These are phyloP conservation scores for Pseudomyrmex flavicornis DNA, from an alignment of 1,140 invertebrate genomes.

Conservation along the genomic window DNA sequence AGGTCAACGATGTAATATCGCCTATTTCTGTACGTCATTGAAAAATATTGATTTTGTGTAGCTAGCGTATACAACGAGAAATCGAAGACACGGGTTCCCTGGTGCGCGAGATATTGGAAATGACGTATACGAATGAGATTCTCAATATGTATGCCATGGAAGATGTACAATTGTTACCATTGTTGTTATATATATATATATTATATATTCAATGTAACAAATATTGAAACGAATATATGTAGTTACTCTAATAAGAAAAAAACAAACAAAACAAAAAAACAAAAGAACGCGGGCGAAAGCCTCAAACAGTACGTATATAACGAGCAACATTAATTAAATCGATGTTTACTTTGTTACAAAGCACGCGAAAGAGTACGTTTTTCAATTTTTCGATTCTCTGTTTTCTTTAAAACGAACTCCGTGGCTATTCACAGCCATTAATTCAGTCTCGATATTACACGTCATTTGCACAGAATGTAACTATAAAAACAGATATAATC, in stretches of 20 bases:
- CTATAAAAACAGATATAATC: too few species aligned
- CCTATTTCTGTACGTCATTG: slow-evolving; percentile 50
- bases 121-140: slow-evolving; percentile 3
- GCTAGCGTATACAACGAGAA: slow-evolving; percentile 29
- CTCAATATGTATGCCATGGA: neutral
- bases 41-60: slow-evolving; percentile 29
- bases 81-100: slow-evolving; percentile 29
- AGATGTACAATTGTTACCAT: neutral
- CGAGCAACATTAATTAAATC: too few species aligned
- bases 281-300: neutral
- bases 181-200: neutral
- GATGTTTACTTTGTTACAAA: too few species aligned
- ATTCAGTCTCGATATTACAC: too few species aligned
- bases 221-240: neutral
- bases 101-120: slow-evolving; percentile 32
- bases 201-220: neutral
- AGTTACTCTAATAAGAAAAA: neutral
- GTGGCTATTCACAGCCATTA: too few species aligned
- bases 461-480: too few species aligned
- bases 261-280: too few species aligned
- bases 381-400: too few species aligned
- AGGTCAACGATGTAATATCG: slow-evolving; percentile 4
- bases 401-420: too few species aligned
- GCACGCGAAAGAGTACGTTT: too few species aligned
- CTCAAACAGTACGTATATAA: too few species aligned